phyloP scores from a whole-genome alignment of 2,888 invertebrate genomes.

The Tetramorium bicarinatum region DNA sequence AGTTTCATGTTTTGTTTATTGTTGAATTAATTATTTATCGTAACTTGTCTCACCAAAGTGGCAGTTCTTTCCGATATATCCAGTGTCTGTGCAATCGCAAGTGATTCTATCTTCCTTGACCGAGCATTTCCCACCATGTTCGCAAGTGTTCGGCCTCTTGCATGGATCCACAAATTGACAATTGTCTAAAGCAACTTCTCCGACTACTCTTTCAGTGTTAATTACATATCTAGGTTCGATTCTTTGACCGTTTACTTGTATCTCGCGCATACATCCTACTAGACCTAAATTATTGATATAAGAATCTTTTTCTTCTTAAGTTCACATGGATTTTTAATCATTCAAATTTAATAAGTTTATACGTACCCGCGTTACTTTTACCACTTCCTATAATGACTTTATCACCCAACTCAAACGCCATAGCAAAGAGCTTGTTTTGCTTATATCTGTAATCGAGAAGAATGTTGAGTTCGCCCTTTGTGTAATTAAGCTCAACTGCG shows the following conservation, averaged over 20 bases:
- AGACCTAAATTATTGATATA: constrained; percentile 88
- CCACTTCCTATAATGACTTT: constrained; percentile 94
- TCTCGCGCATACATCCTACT: constrained; percentile 96
- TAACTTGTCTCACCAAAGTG: constrained; percentile 90
- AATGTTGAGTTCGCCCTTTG: constrained; percentile 91
- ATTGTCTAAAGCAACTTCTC: constrained; percentile 96
- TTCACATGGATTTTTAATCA: constrained; percentile 58
- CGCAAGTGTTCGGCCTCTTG: constrained; percentile 95
- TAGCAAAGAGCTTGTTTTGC: constrained; percentile 89
- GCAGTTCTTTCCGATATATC: constrained; percentile 97
- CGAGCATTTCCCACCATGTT: constrained; percentile 96
- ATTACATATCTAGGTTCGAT: constrained; percentile 94
- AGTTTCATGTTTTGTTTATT: neutral
- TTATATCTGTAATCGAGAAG: constrained; percentile 93
- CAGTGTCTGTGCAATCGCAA: constrained; percentile 96
- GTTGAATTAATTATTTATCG: neutral
- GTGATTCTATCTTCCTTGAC: constrained; percentile 95
- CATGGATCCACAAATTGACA: constrained; percentile 97
- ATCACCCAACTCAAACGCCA: constrained; percentile 90
- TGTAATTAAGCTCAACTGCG: constrained; percentile 92
- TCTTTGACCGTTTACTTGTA: constrained; percentile 93
- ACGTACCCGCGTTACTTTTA: constrained; percentile 87
- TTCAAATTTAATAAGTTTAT: constrained; percentile 37
- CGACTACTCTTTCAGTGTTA: constrained; percentile 94
- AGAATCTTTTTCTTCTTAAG: constrained; percentile 2